These are phyloP conservation scores for Cotesia chilonis DNA, from an alignment of 1,140 invertebrate species.

Conservation along the genomic window DNA sequence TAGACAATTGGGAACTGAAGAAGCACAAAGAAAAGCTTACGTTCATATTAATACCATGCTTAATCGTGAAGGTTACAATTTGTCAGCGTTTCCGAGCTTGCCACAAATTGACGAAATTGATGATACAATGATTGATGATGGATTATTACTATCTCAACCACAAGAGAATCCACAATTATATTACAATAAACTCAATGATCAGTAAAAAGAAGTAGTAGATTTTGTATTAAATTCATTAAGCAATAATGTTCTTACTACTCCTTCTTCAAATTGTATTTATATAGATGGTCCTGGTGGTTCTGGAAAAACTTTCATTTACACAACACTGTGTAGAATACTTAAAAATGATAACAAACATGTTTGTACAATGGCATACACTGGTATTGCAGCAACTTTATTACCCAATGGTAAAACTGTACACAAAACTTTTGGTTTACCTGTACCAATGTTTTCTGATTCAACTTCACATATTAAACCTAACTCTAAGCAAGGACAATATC, in stretches of 20 bases:
- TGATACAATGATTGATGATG: too few relatives aligned
- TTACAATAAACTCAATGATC: conserved; percentile 1
- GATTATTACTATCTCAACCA: not conserved
- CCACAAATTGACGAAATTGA: not conserved
- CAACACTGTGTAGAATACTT: not conserved
- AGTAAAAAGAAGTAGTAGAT: conserved; percentile 18
- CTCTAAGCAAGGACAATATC: too few relatives aligned
- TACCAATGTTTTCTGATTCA: not conserved
- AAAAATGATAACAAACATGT: not conserved
- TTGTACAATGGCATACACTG: not conserved
- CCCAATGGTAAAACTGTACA: conserved; percentile 1
- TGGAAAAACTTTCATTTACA: conserved; percentile 9
- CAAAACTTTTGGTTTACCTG: not conserved
- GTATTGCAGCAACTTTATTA: not conserved
- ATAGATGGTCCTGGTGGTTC: conserved; percentile 2
- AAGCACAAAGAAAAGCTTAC: not conserved
- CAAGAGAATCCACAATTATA: not conserved
- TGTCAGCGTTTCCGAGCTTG: not conserved
- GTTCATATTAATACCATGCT: not conserved
- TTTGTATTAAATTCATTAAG: not conserved
- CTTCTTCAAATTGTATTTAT: not conserved
- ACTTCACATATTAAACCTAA: too few relatives aligned
- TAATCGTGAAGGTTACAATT: not conserved
- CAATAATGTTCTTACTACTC: not conserved
- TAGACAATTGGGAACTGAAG: not conserved